A percentile compares a stretch with the other conserved stretches of the same genome.
These are phyloP conservation scores for Boloria selene DNA, from an alignment of 2,888 invertebrate species.

Conservation along the genomic window DNA sequence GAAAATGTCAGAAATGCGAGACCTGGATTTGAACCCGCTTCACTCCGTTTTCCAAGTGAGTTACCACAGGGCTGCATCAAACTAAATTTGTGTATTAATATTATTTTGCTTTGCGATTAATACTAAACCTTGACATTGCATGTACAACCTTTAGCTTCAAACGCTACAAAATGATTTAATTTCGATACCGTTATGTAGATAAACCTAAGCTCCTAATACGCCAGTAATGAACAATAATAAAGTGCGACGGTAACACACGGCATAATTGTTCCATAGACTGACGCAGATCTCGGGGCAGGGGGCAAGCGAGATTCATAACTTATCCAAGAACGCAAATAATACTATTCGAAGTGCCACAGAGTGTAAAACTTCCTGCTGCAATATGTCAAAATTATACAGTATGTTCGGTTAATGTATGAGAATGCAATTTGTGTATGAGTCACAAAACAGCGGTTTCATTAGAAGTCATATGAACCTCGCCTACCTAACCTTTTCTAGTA, in stretches of 20 bases:
- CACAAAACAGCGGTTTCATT: slow-evolving; percentile 3
- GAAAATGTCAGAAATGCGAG: too few species aligned
- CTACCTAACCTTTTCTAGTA: too few species aligned
- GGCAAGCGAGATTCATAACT: slow-evolving; percentile 72
- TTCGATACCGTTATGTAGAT: slow-evolving; percentile 39
- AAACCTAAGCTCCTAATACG: slow-evolving; percentile 38
- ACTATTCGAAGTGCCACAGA: slow-evolving; percentile 34
- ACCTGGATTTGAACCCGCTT: too few species aligned
- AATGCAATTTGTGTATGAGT: slow-evolving; percentile 23
- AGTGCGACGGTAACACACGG: slow-evolving; percentile 59
- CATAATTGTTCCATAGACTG: slow-evolving; percentile 73
- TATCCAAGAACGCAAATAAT: slow-evolving; percentile 45
- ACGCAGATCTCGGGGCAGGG: slow-evolving; percentile 69
- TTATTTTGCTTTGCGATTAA: neutral
- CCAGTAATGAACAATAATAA: slow-evolving; percentile 58
- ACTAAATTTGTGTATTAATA: neutral
- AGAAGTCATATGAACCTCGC: neutral
- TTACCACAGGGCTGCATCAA: too few species aligned
- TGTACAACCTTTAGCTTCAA: slow-evolving; percentile 33
- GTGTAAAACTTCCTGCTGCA: slow-evolving; percentile 29
- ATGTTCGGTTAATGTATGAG: slow-evolving; percentile 25
- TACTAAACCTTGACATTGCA: slow-evolving; percentile 33
- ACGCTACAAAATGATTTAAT: slow-evolving; percentile 37
- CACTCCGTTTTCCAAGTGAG: too few species aligned
- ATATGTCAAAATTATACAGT: slow-evolving; percentile 35